phyloP scores from a whole-genome alignment of 92 coral and sea anemone species.

The Zoanthus solanderi region DNA sequence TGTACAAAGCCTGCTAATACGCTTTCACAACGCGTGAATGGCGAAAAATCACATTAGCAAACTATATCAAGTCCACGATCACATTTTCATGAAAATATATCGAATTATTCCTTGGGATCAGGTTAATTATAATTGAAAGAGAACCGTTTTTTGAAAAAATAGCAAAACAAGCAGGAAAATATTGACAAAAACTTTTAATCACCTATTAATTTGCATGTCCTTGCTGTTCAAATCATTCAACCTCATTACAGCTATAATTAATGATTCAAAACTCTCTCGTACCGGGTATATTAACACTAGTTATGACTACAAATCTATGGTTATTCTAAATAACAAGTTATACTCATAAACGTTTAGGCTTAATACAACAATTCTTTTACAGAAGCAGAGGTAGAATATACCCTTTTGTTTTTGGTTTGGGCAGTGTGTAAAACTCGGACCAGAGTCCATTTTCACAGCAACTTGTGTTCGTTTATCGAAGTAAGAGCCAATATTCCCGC shows the following conservation, averaged over 20 bases:
- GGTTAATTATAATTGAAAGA: slow-evolving; percentile 53
- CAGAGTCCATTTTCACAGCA: slow-evolving; percentile 1
- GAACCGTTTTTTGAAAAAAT: slow-evolving; percentile 62
- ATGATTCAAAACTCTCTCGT: slow-evolving; percentile 9
- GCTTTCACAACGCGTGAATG: slow-evolving; percentile 41
- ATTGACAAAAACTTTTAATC: slow-evolving; percentile 58
- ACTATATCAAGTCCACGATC: slow-evolving; percentile 15
- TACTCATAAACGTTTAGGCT: background rate
- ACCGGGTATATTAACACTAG: slow-evolving; percentile 17
- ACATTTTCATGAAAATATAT: slow-evolving; percentile 39
- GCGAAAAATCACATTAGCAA: slow-evolving; percentile 63
- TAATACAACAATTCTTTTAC: slow-evolving; percentile 1
- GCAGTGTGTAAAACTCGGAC: background rate
- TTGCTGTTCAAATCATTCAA: background rate
- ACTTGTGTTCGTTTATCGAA: background rate
- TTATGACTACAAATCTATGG: background rate
- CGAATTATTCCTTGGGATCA: slow-evolving; percentile 15
- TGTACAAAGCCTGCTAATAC: slow-evolving; percentile 36
- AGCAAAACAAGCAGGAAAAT: slow-evolving; percentile 63
- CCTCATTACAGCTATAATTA: slow-evolving; percentile 27
- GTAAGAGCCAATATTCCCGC: background rate
- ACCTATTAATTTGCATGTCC: slow-evolving; percentile 39
- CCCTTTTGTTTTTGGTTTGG: background rate
- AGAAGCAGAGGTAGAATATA: background rate
- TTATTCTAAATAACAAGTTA: slow-evolving; percentile 14